Evolutionary conservation across 1,140 invertebrate genomes (phyloP).

Genomic region (Elysia chlorotica): DNA sequence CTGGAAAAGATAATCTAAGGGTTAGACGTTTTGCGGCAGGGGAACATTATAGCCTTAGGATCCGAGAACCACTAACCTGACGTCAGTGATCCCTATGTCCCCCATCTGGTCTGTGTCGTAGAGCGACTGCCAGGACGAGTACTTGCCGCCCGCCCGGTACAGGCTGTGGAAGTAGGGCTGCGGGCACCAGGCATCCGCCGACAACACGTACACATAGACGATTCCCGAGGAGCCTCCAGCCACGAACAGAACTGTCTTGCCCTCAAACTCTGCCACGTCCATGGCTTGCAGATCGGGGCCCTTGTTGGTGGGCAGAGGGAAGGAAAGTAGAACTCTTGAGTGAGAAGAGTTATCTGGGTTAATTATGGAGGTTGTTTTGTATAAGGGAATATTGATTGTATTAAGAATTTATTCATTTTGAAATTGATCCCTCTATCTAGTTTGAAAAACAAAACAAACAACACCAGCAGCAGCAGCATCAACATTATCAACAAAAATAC

Average conservation of each 20-base stretch:
- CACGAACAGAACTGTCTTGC: conserved; percentile 15
- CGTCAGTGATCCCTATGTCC: conserved; percentile 22
- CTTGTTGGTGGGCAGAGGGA: conserved; percentile 4
- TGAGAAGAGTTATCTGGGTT: too few relatives aligned
- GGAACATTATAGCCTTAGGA: too few relatives aligned
- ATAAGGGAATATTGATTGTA: too few relatives aligned
- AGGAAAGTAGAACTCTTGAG: background rate
- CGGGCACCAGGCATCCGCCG: conserved; percentile 6
- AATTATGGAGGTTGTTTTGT: too few relatives aligned
- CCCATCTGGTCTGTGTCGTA: conserved; percentile 10
- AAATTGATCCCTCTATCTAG: too few relatives aligned
- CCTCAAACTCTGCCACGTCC: conserved; percentile 1
- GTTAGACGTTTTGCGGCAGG: too few relatives aligned
- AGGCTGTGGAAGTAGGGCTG: conserved; percentile 24
- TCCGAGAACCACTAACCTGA: conserved; percentile 5
- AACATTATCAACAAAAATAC: too few relatives aligned
- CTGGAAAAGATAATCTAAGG: too few relatives aligned
- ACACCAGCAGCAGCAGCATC: too few relatives aligned
- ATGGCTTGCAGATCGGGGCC: conserved; percentile 14
- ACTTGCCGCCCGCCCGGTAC: background rate
- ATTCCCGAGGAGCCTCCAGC: conserved; percentile 14
- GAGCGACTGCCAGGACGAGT: conserved; percentile 3
- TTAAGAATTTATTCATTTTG: too few relatives aligned
- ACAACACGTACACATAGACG: conserved; percentile 21
- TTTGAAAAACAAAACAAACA: too few relatives aligned